Conservation (phyloP, 2,113 vertebrate species). For the Phycodurus eques region DNA sequence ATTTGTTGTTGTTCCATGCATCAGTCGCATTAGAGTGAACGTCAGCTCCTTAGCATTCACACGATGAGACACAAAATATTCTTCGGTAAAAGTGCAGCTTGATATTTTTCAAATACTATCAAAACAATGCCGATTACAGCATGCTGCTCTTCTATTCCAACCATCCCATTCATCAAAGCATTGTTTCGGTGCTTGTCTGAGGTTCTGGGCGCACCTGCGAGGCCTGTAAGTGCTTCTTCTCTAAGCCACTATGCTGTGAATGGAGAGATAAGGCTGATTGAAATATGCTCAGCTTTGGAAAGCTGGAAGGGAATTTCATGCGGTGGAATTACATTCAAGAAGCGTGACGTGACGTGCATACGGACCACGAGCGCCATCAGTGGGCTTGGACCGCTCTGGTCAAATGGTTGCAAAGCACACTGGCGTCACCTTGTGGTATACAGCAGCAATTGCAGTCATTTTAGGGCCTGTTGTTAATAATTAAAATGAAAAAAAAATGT, state of each 20-base stretch:
- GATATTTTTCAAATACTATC: background rate
- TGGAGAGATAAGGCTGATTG: slow-evolving; percentile 14
- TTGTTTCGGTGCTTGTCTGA: background rate
- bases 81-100: background rate
- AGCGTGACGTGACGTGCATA: slow-evolving; percentile 45
- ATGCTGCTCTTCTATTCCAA: background rate
- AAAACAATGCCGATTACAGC: background rate
- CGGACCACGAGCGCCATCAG: slow-evolving; percentile 31
- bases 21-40: background rate
- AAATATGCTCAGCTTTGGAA: slow-evolving; percentile 33
- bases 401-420: slow-evolving; percentile 49
- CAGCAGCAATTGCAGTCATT: slow-evolving; percentile 21
- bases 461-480: background rate
- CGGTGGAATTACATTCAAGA: slow-evolving; percentile 30
- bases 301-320: slow-evolving; percentile 28
- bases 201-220: slow-evolving; percentile 17
- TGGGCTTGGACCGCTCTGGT: slow-evolving; percentile 10
- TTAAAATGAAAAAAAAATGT: no score
- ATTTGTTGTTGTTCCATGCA: background rate
- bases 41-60: background rate
- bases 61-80: background rate
- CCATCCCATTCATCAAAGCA: background rate
- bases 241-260: slow-evolving; percentile 28
- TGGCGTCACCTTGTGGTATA: slow-evolving; percentile 57
- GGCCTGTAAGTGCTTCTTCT: background rate